Conservation (phyloP, 1,140 invertebrate genomes). For the Teleopsis dalmanni region DNA sequence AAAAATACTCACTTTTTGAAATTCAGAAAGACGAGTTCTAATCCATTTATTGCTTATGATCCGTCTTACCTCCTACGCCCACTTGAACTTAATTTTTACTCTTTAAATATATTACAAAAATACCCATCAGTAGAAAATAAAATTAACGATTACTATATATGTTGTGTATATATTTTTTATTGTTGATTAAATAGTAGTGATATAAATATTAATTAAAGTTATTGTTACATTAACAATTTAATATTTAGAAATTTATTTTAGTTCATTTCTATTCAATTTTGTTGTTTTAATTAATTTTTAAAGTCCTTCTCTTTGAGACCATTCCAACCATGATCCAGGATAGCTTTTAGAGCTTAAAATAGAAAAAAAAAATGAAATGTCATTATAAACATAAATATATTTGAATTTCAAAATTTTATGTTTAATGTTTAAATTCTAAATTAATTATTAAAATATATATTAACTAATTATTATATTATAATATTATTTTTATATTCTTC, state of each 20-base stretch:
- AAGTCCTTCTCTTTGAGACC: slow-evolving; percentile 46
- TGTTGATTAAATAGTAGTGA: background rate
- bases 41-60: no score
- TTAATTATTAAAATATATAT: no score
- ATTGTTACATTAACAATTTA: background rate
- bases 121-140: background rate
- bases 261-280: no score
- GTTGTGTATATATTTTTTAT: background rate
- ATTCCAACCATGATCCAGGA: slow-evolving; percentile 79
- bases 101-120: background rate
- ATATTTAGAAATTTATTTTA: no score
- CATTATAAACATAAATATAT: slow-evolving; percentile 1
- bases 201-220: background rate
- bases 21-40: no score
- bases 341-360: slow-evolving; percentile 73
- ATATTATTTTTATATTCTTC: no score
- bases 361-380: slow-evolving; percentile 16
- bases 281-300: no score
- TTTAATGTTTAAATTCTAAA: background rate
- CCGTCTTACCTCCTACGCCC: no score
- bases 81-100: no score
- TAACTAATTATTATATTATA: no score
- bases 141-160: background rate
- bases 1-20: no score
- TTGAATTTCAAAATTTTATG: background rate